Evolutionary conservation across 2,888 invertebrate species (phyloP).

Genomic region (Caradrina kadenii): DNA sequence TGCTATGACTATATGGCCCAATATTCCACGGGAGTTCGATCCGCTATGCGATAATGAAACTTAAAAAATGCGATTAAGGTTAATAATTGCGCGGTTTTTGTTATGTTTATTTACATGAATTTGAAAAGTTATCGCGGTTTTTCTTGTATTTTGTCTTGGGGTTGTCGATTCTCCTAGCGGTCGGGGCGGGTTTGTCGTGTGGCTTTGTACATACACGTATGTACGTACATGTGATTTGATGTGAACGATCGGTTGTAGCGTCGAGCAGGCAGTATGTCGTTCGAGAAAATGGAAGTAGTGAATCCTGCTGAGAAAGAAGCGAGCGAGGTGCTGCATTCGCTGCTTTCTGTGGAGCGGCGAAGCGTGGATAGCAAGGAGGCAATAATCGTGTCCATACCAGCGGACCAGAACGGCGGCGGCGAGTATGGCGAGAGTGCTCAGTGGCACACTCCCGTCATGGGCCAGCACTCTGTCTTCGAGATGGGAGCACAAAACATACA

Average conservation of each 20-base stretch:
- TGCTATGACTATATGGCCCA: conserved; percentile 91
- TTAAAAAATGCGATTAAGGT: conserved; percentile 91
- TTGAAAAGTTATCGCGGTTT: conserved; percentile 90
- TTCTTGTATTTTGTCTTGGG: conserved; percentile 80
- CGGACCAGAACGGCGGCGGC: conserved; percentile 85
- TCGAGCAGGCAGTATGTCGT: conserved; percentile 84
- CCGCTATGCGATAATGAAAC: conserved; percentile 91
- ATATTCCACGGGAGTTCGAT: conserved; percentile 91
- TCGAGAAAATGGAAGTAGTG: conserved; percentile 91
- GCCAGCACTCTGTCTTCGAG: conserved; percentile 89
- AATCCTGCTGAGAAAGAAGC: conserved; percentile 93
- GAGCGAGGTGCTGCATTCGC: conserved; percentile 92
- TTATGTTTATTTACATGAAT: conserved; percentile 91
- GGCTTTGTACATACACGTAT: conserved; percentile 87
- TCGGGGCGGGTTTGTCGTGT: conserved; percentile 85
- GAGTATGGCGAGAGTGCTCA: conserved; percentile 90
- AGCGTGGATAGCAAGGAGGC: conserved; percentile 91
- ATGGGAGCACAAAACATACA: conserved; percentile 85
- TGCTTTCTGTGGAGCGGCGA: conserved; percentile 92
- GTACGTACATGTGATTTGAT: conserved; percentile 88
- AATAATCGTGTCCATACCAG: conserved; percentile 87
- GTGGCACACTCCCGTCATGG: conserved; percentile 92
- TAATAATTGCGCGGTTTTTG: conserved; percentile 91
- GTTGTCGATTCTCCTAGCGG: conserved; percentile 75
- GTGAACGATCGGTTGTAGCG: conserved; percentile 86